These are phyloP conservation scores for Amazona guildingii DNA, from an alignment of 2,113 vertebrate species.

Conservation along the genomic window DNA sequence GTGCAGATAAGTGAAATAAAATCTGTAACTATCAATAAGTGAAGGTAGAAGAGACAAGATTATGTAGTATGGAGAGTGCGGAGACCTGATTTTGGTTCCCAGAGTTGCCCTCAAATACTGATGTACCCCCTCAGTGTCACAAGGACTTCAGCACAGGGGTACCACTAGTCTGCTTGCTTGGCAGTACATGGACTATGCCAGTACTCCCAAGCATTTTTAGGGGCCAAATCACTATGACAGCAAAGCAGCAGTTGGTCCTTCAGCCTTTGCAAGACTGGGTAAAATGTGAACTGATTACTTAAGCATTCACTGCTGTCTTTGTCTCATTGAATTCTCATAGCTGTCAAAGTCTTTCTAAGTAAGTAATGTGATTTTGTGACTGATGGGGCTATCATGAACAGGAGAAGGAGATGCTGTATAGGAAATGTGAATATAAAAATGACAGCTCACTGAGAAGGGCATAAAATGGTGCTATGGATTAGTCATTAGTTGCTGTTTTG, in stretches of 20 bases:
- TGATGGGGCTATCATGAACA: not conserved
- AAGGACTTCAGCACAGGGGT: not conserved
- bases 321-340: constrained; percentile 8
- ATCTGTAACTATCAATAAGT: not conserved
- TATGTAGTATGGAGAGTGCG: not conserved
- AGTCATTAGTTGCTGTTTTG: not conserved
- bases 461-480: not conserved
- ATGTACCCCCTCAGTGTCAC: not conserved
- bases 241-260: not conserved
- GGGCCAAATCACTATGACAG: not conserved
- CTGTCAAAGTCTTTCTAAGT: not conserved
- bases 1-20: not conserved
- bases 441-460: not conserved
- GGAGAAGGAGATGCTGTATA: not conserved
- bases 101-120: not conserved
- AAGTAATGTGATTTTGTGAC: not conserved
- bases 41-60: not conserved
- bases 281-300: not conserved
- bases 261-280: not conserved
- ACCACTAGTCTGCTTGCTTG: not conserved
- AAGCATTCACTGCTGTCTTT: not conserved
- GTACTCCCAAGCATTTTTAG: not conserved
- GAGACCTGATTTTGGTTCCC: not conserved
- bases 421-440: constrained; percentile 8
- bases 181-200: fast-evolving